Conservation (phyloP, 2,797 vertebrate species). For the Acipenser oxyrinchus region DNA sequence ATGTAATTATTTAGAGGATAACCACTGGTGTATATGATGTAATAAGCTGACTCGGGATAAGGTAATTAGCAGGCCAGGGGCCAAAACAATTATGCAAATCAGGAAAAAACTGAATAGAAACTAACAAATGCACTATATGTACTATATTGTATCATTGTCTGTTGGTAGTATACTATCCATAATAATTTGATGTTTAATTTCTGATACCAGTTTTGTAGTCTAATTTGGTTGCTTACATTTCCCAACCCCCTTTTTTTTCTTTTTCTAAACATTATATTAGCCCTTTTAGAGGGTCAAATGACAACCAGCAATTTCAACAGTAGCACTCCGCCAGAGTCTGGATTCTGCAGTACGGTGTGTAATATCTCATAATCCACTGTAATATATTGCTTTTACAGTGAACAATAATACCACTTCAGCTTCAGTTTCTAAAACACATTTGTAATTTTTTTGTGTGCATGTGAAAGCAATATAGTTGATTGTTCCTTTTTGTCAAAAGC, state of each 20-base stretch:
- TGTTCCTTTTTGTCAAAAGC: conserved; percentile 19
- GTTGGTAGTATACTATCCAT: not conserved
- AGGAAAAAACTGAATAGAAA: too few species aligned
- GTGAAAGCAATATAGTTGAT: not conserved
- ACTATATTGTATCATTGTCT: not conserved
- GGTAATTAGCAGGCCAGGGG: not conserved
- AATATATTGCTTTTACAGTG: conserved; percentile 11
- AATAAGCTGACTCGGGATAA: not conserved
- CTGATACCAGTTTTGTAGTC: too few species aligned
- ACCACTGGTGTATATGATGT: not conserved
- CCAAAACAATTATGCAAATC: too few species aligned
- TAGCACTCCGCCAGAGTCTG: too few species aligned
- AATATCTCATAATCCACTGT: conserved; percentile 1
- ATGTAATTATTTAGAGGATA: not conserved
- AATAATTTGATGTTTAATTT: not conserved
- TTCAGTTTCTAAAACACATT: not conserved
- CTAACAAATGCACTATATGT: not conserved
- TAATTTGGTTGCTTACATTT: too few species aligned
- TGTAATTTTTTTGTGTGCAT: not conserved
- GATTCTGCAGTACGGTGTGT: not conserved
- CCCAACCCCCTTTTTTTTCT: too few species aligned
- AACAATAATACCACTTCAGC: not conserved
- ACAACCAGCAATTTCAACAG: too few species aligned
- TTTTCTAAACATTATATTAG: too few species aligned
- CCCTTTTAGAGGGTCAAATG: too few species aligned